Percentiles rank a stretch among this genome's conserved stretches.
These are phyloP conservation scores for Mus caroli DNA, from an alignment of 2,797 vertebrate species.

Conservation along the genomic window DNA sequence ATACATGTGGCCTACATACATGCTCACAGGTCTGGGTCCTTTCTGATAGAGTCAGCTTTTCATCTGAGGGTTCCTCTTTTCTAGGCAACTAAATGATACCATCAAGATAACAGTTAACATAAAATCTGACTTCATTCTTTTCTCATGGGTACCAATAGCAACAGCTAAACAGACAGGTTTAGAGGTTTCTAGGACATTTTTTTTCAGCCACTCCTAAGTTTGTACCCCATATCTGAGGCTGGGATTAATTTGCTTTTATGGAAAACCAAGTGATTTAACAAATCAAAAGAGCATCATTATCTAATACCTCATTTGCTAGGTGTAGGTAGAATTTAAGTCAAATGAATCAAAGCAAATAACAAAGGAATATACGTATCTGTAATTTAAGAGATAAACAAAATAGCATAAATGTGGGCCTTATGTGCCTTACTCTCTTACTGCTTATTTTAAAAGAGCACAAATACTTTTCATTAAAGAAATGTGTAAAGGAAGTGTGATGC, in stretches of 20 bases:
- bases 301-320: background rate
- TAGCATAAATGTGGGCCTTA: background rate
- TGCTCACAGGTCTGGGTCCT: fast-evolving
- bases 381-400: background rate
- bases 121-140: background rate
- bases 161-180: background rate
- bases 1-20: background rate
- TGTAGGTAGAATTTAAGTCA: background rate
- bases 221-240: background rate
- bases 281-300: background rate
- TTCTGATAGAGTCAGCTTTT: background rate
- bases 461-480: background rate
- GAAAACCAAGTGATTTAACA: background rate
- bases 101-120: background rate
- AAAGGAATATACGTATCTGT: background rate
- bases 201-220: background rate
- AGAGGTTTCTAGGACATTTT: background rate
- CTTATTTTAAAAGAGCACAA: background rate
- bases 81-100: background rate
- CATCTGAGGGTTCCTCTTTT: background rate
- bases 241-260: background rate
- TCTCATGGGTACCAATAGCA: background rate
- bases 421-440: background rate
- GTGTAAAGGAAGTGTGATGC: background rate
- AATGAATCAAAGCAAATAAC: background rate